phyloP scores from a whole-genome alignment of 2,888 invertebrate species.

The Acanthococcus lagerstroemiae region DNA sequence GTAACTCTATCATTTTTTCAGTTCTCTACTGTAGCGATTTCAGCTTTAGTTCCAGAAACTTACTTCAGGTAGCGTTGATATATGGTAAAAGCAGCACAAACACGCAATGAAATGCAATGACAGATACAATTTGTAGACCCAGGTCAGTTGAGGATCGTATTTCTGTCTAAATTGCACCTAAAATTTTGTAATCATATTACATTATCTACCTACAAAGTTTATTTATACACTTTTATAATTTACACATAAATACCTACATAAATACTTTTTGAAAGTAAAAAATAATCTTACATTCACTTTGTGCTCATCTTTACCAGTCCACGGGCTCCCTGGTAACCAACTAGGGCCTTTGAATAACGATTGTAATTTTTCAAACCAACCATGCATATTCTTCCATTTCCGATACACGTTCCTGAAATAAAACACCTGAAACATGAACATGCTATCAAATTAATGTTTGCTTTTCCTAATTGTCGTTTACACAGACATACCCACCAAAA shows the following conservation, averaged over 20 bases:
- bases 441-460: too few relatives aligned
- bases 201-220: not conserved
- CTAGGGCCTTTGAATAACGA: conserved; percentile 76
- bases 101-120: conserved; percentile 56
- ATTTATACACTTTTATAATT: not conserved
- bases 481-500: too few relatives aligned
- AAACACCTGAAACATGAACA: conserved; percentile 63
- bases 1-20: too few relatives aligned
- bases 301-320: conserved; percentile 63
- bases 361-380: conserved; percentile 54
- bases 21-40: too few relatives aligned
- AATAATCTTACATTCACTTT: conserved; percentile 59
- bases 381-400: conserved; percentile 50
- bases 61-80: conserved; percentile 4
- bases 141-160: conserved; percentile 55
- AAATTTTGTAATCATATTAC: not conserved
- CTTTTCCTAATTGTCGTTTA: too few relatives aligned
- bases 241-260: too few relatives aligned
- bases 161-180: conserved; percentile 56
- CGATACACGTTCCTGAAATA: conserved; percentile 59
- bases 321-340: conserved; percentile 69
- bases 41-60: not conserved
- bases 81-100: conserved; percentile 52
- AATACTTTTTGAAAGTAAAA: not conserved
- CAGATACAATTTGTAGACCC: conserved; percentile 59